Evolutionary conservation across 2,113 vertebrate species (phyloP).

Genomic region (Eubucco bourcierii): DNA sequence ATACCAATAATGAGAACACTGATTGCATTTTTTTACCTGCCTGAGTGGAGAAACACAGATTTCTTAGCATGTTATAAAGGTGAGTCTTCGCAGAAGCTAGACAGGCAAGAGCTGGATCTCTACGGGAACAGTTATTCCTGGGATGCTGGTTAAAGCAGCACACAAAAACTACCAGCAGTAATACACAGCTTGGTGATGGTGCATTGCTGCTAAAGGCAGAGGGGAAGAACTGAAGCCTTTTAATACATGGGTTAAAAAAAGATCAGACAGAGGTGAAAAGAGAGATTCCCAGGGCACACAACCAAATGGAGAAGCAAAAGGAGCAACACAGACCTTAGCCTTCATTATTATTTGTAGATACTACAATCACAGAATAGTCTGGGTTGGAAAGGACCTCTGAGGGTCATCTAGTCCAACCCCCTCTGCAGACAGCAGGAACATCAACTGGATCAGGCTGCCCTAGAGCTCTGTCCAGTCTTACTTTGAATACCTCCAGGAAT

Average conservation of each 20-base stretch:
- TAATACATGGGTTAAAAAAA: rapidly evolving
- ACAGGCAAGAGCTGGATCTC: neutral
- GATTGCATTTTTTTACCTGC: neutral
- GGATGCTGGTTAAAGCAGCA: neutral
- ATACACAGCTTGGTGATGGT: neutral
- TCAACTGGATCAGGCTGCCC: too few relatives aligned
- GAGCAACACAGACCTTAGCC: neutral
- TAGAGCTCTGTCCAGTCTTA: too few relatives aligned
- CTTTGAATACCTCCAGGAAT: too few relatives aligned
- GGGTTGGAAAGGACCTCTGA: too few relatives aligned
- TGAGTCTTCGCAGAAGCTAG: neutral
- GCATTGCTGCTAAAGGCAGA: neutral
- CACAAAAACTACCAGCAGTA: neutral
- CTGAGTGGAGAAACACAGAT: neutral
- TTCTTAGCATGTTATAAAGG: neutral
- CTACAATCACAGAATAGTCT: too few relatives aligned
- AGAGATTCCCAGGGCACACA: neutral
- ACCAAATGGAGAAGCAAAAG: neutral
- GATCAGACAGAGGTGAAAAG: neutral
- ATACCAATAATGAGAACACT: neutral
- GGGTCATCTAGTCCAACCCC: too few relatives aligned
- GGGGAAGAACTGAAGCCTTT: neutral
- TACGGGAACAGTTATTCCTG: neutral
- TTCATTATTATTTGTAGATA: neutral
- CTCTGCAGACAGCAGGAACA: too few relatives aligned